Conservation (phyloP, 1,140 invertebrate genomes). For the Drosophila chauvacae region DNA sequence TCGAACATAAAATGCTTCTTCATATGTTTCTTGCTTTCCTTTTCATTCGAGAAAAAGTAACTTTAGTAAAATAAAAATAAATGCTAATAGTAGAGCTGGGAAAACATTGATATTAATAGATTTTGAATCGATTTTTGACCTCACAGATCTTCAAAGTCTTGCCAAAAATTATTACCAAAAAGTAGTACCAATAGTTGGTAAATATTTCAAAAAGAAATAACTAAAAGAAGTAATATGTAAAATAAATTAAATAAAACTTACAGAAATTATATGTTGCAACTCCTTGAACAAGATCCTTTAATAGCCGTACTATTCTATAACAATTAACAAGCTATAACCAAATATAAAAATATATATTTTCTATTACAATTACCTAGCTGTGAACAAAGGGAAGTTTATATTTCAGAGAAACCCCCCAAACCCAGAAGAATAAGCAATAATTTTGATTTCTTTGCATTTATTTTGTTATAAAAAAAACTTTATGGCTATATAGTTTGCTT, state of each 20-base stretch:
- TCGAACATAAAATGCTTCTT: background rate
- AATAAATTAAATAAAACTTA: too few species aligned
- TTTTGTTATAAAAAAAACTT: slow-evolving; percentile 41
- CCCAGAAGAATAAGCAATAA: background rate
- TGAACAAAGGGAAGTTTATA: background rate
- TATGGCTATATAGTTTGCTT: slow-evolving; percentile 6
- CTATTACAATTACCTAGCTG: too few species aligned
- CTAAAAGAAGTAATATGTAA: too few species aligned
- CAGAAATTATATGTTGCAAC: background rate
- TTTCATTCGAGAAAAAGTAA: background rate
- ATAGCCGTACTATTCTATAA: background rate
- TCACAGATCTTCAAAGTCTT: too few species aligned
- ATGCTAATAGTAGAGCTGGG: background rate
- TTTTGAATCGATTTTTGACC: background rate
- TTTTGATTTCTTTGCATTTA: slow-evolving; percentile 59
- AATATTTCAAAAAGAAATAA: too few species aligned
- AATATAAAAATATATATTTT: background rate
- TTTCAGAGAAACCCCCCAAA: background rate
- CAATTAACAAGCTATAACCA: background rate
- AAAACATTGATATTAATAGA: background rate
- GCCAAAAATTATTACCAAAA: too few species aligned
- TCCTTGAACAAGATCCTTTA: background rate
- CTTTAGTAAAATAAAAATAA: background rate
- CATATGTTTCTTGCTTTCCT: background rate
- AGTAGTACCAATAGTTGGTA: too few species aligned